Conservation (phyloP, 1,140 invertebrate species). For the Psix sp. region DNA sequence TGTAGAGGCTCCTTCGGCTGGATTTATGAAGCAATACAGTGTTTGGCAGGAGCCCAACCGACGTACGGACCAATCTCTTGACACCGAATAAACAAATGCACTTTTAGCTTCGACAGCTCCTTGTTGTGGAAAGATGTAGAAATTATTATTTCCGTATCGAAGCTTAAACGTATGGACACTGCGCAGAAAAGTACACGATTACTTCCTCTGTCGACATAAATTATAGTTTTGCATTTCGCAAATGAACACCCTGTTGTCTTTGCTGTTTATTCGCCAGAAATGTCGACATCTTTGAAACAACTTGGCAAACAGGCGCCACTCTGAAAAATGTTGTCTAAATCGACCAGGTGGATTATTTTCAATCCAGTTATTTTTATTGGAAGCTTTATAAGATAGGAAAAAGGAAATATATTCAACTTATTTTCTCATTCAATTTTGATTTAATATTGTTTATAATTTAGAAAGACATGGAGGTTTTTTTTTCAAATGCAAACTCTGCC, state of each 20-base stretch:
- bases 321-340: neutral
- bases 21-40: conserved; percentile 73
- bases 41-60: conserved; percentile 68
- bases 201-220: conserved; percentile 16
- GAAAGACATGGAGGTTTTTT: too few species aligned
- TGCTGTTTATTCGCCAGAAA: neutral
- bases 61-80: conserved; percentile 57
- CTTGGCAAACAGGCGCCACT: conserved; percentile 4
- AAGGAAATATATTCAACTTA: too few species aligned
- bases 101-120: conserved; percentile 13
- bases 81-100: conserved; percentile 64
- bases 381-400: too few species aligned
- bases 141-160: conserved; percentile 50
- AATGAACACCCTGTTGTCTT: conserved; percentile 20
- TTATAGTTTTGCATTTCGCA: conserved; percentile 33
- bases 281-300: neutral
- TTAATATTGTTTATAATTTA: too few species aligned
- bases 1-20: conserved; percentile 64
- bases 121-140: conserved; percentile 32
- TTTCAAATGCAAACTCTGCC: too few species aligned
- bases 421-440: too few species aligned
- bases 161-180: conserved; percentile 29
- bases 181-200: conserved; percentile 23
- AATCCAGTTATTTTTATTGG: too few species aligned
- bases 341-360: too few species aligned